Evolutionary conservation across 2,797 vertebrate species (phyloP), one percentile per base, ranked within the genome.

Genomic region (Balearica regulorum): DNA sequence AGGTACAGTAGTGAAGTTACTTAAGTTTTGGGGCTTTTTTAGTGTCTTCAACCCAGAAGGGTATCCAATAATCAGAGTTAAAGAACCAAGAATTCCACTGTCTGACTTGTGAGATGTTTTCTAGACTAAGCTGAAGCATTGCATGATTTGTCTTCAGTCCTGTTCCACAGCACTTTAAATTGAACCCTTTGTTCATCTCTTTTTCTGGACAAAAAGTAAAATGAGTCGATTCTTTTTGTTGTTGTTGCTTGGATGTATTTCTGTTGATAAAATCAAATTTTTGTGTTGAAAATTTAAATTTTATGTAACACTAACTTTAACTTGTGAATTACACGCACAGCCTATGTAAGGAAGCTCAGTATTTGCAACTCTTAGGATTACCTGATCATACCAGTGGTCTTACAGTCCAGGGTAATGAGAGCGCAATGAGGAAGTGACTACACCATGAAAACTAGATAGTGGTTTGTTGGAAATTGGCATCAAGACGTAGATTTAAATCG

Each of bases 31-130:
- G 14, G 31, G 1, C 13, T 62, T 61, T 86, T 85, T 65, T 72
- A 71, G 41, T 11, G 78, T 94, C 66, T 97, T 96, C 97, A 84
- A 65, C 13, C 68, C 31, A 76, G 97, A 98, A 97, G 93, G 92
- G 90, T 95, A 91, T 97, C 97, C 90, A 95, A 37, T 79, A 87
- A 77, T 28, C 20, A 31, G 68, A 82, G 37, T 61, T 93, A 94
- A 95, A 95, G 73, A 92, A 68, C 20, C 28, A 62, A 92, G 57
- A 62, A 66, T 79, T 66, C 48, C 11, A 33, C 20, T 55, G 15
- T 93, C 96, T 92, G 65, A 65, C 57, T 46, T 61, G 35, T 33
- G 39, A 33, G 31, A 37, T 58, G 5, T 41, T 79, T 31, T 61
- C 5, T 35, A 54, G 16, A 8, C 19, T 35, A 26, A 51, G 10